phyloP scores from a whole-genome alignment of 1,140 invertebrate genomes.

The Pectinophora gossypiella region DNA sequence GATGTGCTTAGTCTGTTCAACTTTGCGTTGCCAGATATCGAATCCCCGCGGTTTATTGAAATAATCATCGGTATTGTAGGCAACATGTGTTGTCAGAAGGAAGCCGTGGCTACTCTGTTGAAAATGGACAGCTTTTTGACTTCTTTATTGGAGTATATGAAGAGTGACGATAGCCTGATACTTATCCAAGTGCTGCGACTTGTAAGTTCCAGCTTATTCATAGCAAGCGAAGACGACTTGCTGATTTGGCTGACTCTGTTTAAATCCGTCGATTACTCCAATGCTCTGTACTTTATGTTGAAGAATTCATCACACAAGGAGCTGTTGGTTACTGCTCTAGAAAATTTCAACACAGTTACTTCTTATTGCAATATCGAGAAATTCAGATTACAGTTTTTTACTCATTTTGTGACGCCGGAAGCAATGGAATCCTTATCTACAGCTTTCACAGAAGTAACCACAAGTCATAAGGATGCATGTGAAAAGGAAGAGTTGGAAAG shows the following conservation, averaged over 20 bases:
- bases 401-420: constrained; percentile 50
- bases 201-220: constrained; percentile 76
- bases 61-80: constrained; percentile 84
- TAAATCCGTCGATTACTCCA: constrained; percentile 69
- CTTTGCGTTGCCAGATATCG: constrained; percentile 72
- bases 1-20: constrained; percentile 78
- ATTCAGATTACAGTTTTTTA: constrained; percentile 45
- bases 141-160: constrained; percentile 75
- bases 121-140: constrained; percentile 60
- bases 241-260: constrained; percentile 72
- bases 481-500: constrained; percentile 53
- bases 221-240: constrained; percentile 58
- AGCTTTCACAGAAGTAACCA: constrained; percentile 51
- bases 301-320: constrained; percentile 81
- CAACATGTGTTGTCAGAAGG: constrained; percentile 80
- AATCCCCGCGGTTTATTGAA: constrained; percentile 77
- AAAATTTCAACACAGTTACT: constrained; percentile 76
- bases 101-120: constrained; percentile 63
- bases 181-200: constrained; percentile 82
- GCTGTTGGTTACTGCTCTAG: constrained; percentile 73
- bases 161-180: constrained; percentile 78
- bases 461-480: constrained; percentile 37
- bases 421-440: constrained; percentile 41
- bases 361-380: constrained; percentile 52
- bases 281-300: constrained; percentile 79